These are phyloP conservation scores for Atethmia centrago DNA, from an alignment of 2,888 invertebrate genomes.

Conservation along the genomic window DNA sequence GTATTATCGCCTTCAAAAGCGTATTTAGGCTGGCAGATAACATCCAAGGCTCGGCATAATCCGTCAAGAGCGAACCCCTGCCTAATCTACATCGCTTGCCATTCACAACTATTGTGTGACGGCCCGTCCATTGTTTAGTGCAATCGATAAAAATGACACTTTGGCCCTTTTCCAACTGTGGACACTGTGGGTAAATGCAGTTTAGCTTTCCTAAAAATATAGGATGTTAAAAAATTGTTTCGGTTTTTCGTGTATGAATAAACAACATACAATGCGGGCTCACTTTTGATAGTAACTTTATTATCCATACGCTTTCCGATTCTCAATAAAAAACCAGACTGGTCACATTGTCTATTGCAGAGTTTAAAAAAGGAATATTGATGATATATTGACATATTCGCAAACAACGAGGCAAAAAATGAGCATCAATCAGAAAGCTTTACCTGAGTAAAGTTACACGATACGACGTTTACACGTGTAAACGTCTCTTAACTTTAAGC, in stretches of 20 bases:
- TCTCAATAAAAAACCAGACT: constrained; percentile 3
- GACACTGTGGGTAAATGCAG: constrained; percentile 50
- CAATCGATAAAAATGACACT: constrained; percentile 87
- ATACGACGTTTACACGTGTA: no score
- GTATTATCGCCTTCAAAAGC: constrained; percentile 55
- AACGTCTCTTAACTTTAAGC: no score
- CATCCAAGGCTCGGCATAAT: constrained; percentile 60
- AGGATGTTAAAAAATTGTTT: constrained; percentile 32
- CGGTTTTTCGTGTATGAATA: constrained; percentile 24
- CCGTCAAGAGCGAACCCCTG: constrained; percentile 79
- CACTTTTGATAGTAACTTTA: constrained; percentile 21
- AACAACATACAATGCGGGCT: background rate
- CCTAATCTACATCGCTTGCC: constrained; percentile 89
- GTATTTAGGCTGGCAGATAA: constrained; percentile 65
- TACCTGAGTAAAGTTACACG: no score
- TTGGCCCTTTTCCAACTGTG: constrained; percentile 85
- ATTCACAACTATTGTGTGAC: constrained; percentile 87
- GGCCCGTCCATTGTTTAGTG: constrained; percentile 84
- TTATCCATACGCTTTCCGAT: constrained; percentile 17
- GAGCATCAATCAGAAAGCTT: no score
- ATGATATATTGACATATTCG: background rate
- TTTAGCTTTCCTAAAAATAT: constrained; percentile 45
- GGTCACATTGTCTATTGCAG: constrained; percentile 13
- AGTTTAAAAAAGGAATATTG: constrained; percentile 17
- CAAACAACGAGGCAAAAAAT: background rate